These are phyloP conservation scores for Cassiopea andromeda DNA, from an alignment of 30 jellyfish, hydroid and myxozoan genomes.

Conservation along the genomic window DNA sequence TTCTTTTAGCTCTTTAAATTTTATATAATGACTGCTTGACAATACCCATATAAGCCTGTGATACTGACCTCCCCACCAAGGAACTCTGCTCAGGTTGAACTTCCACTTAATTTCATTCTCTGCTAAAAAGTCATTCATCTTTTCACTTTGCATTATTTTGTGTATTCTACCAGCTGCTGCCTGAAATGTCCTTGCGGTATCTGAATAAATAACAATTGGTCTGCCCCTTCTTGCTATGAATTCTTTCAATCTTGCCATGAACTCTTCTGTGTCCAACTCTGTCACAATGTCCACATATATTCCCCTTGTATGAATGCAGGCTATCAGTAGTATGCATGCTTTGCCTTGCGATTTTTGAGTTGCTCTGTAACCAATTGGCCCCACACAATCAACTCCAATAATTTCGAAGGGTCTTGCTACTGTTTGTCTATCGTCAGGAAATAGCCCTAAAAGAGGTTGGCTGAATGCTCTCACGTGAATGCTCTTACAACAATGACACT, in stretches of 20 bases:
- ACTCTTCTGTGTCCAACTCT: constrained; percentile 53
- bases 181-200: constrained; percentile 57
- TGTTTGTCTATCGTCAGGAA: constrained; percentile 49
- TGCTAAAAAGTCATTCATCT: constrained; percentile 59
- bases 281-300: constrained; percentile 56
- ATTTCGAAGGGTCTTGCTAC: constrained; percentile 55
- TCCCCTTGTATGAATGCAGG: constrained; percentile 76
- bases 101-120: constrained; percentile 69
- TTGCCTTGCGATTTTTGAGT: constrained; percentile 46
- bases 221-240: constrained; percentile 71
- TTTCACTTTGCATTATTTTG: constrained; percentile 56
- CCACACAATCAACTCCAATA: constrained; percentile 70
- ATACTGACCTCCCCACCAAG: constrained; percentile 88
- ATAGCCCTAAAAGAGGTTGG: constrained; percentile 22
- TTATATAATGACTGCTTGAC: constrained; percentile 74
- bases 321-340: constrained; percentile 65
- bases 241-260: constrained; percentile 58
- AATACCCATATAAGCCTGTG: constrained; percentile 60
- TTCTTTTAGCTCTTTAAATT: constrained; percentile 50
- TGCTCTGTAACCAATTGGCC: constrained; percentile 46
- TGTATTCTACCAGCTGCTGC: constrained; percentile 68
- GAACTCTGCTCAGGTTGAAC: constrained; percentile 77
- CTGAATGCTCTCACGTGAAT: constrained; percentile 41
- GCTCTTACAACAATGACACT: constrained; percentile 63
- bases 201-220: constrained; percentile 75